Evolutionary conservation across 2,113 vertebrate species (phyloP), one percentile per base, ranked within the genome.

Genomic region (Siphamia tubifer): DNA sequence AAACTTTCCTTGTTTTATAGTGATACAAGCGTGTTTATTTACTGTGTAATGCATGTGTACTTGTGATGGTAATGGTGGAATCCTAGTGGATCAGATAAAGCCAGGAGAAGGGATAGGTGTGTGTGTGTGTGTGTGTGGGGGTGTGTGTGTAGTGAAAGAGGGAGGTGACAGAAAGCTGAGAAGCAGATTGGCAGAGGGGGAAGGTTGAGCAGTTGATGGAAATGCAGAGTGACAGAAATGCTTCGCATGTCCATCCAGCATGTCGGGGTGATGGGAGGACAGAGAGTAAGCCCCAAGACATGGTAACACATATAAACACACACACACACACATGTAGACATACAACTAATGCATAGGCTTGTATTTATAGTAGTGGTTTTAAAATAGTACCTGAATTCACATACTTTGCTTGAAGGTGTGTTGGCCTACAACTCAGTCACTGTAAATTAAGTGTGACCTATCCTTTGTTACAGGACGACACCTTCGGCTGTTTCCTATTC

Each of bases 201-300:
- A 68, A 77, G 80, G 61, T 54, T 25, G 35, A 68, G 75, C 61
- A 68, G 71, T 73, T 82, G 88, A 88, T 55, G 74, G 55, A 84
- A 71, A 91, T 83, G 28, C 68, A 76, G 75, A 81, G 75, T 85
- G 90, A 93, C 91, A 90, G 79, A 84, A 90, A 83, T 72, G 82
- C 84, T 87, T 88, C 51, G 64, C 85, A 85, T 74, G 70, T 81
- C 85, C 77, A 56, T 90, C 89, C 79, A 67, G 57, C 49, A 60
- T 67, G 83, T 79, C 86, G 48, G 63, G 25, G 74, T 83, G 83
- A 68, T 69, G 67, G 52, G 54, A 70, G 66, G 77, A 81, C 54
- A 69, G 63, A 62, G 39, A 53, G 34, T 31, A 69, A 30, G 74
- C 83, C 77, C 40, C 55, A 67, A 69, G 80, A 82, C 62, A 78